Evolutionary conservation across 1,140 invertebrate genomes (phyloP), one percentile per base, ranked within the genome.

Genomic region (Eupeodes corollae): DNA sequence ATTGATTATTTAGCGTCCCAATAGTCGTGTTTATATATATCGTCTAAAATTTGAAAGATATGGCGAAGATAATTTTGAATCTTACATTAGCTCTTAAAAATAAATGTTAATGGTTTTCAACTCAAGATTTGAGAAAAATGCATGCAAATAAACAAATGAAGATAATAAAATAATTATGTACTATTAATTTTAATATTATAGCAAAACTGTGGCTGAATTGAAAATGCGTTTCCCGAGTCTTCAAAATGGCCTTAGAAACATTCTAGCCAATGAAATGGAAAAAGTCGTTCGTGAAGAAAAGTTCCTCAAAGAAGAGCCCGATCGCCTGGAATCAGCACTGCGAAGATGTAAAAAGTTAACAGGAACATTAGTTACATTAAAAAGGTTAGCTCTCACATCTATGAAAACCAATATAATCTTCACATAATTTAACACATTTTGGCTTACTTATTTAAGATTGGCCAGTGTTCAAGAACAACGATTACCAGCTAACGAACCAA

Each of bases 271-370:
- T 13, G 92, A 97, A 73, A 94, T 96, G 90, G 91, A 96, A 58
- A 85, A 90, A 65, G 83, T 95, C 38, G 84, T 93, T 33, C 76
- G 83, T 26, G 91, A 97, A 73, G 91, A 97, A 75, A 95, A 91
- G 77, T 95, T 96, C 74, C 71, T 97, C 31, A 93, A 93, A 69
- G 91, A 96, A 65, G 91, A 97, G 68, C 92, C 93, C 0, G 89
- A 93, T 61, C 76, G 88, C 50, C 67, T 98, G 34, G 94, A 98
- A 61, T 86, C 82, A 53, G 88, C 90, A 37, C 70, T 97, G 44
- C 80, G 87, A 56, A 78, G 91, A 48, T 97, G 93, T 74, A 97
- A 97, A 73, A 96, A 97, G 67, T 72, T 98, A 12, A 97, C 93
- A 9, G 91, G 91, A 49, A 97, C 92, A 34, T 75, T 98, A 52